These are phyloP conservation scores for Habroteleia sp. DNA, from an alignment of 2,888 invertebrate species.

Conservation along the genomic window DNA sequence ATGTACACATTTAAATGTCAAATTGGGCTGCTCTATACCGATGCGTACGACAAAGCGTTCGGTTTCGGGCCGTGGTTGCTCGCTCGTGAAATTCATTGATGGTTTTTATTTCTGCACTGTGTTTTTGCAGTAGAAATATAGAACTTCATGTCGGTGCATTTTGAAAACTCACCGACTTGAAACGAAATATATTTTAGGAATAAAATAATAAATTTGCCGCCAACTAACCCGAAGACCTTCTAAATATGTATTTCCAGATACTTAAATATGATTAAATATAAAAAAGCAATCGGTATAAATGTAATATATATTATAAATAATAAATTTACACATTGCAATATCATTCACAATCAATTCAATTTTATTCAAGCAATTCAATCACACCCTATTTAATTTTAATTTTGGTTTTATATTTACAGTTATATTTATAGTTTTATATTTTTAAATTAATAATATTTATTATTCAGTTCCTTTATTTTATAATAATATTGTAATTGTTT, in stretches of 20 bases:
- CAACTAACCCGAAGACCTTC: slow-evolving; percentile 21
- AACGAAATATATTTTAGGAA: slow-evolving; percentile 38
- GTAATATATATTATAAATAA: too few species aligned
- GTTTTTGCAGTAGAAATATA: slow-evolving; percentile 45
- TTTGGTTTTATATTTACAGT: too few species aligned
- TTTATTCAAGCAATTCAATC: too few species aligned
- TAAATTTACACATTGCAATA: too few species aligned
- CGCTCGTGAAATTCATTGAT: slow-evolving; percentile 63
- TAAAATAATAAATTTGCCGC: slow-evolving; percentile 35
- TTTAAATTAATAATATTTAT: too few species aligned
- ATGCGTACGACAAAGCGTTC: slow-evolving; percentile 54
- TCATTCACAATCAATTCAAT: too few species aligned
- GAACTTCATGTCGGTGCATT: slow-evolving; percentile 46
- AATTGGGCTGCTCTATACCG: slow-evolving; percentile 53
- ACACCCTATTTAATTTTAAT: too few species aligned
- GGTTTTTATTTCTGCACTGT: slow-evolving; percentile 50
- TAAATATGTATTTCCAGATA: slow-evolving; percentile 15
- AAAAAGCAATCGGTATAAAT: too few species aligned
- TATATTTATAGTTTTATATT: too few species aligned
- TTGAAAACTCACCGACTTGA: slow-evolving; percentile 49
- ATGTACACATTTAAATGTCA: slow-evolving; percentile 65
- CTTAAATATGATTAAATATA: too few species aligned
- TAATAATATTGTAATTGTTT: too few species aligned
- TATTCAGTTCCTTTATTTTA: too few species aligned
- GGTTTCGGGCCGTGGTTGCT: slow-evolving; percentile 43